Evolutionary conservation across 2,797 vertebrate genomes (phyloP), one percentile per base, ranked within the genome.

Genomic region (Anomalospiza imberbis): DNA sequence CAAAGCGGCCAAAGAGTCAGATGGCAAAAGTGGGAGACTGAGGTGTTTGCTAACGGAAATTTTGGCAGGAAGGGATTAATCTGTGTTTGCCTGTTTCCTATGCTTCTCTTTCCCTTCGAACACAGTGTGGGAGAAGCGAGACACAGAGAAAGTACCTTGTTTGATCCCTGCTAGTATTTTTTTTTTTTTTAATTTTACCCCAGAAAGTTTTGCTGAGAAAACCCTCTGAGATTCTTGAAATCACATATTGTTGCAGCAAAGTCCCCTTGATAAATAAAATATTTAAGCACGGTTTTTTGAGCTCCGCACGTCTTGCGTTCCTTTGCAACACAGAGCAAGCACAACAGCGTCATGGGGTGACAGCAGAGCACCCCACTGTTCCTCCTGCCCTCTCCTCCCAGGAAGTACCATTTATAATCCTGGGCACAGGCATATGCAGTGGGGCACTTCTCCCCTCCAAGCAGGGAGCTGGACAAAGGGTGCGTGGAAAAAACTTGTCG

Each of bases 31-130:
- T 62, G 79, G 73, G 66, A 91, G 83, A 79, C 12, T 0, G 84
- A 92, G 91, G 86, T 4, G 15, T 89, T 96, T 94, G 72, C 88
- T 48, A 91, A 74, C 38, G 57, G 86, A 93, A 93, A 93, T 67
- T 85, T 73, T 77, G 92, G 71, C 93, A 93, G 90, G 54, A 87
- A 92, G 66, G 85, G 75, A 94, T 94, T 93, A 88, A 85, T 68
- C 82, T 44, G 22, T 15, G 57, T 68, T 92, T 86, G 71, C 68
- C 81, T 51, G 28, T 77, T 93, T 91, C 68, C 65, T 65, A 3
- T 36, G 21, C 42, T 60, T 77, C 50, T 71, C 65, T 8, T 74
- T 78, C 48, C 73, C 66, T 74, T 57, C 48, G 47, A 25, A 65
- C 29, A 55, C 40, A 45, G 70, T 2, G 65, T 20, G 40, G 51